Conservation (phyloP, 2,888 invertebrate genomes). For the Nezara viridula region DNA sequence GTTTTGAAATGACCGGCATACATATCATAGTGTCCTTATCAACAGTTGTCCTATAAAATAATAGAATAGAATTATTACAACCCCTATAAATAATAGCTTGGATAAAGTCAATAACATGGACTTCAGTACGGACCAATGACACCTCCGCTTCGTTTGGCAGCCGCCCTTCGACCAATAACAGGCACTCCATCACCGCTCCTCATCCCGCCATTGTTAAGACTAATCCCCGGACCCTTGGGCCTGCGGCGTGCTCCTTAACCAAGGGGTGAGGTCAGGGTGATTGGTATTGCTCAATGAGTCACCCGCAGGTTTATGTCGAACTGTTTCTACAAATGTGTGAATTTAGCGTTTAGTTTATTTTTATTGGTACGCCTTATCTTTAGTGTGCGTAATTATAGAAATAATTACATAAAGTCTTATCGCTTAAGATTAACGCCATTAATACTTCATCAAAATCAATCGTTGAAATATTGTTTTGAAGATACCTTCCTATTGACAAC, state of each 20-base stretch:
- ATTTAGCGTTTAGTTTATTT: neutral
- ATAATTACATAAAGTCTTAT: too few relatives aligned
- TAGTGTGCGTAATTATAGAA: too few relatives aligned
- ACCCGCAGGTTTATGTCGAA: neutral
- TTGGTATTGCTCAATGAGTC: neutral
- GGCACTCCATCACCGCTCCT: conserved; percentile 4
- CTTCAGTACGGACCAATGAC: neutral
- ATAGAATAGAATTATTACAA: too few relatives aligned
- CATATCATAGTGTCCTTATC: too few relatives aligned
- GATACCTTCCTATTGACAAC: too few relatives aligned
- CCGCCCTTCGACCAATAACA: conserved; percentile 1
- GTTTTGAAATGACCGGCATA: too few relatives aligned
- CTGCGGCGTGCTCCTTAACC: neutral
- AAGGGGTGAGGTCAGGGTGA: neutral
- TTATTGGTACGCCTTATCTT: too few relatives aligned
- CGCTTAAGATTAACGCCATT: too few relatives aligned
- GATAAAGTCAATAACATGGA: neutral
- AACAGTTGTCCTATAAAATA: too few relatives aligned
- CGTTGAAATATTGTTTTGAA: too few relatives aligned
- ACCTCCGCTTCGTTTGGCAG: neutral
- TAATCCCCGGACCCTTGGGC: conserved; percentile 6
- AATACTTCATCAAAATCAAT: too few relatives aligned
- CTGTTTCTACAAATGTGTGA: neutral
- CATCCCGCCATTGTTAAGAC: neutral
- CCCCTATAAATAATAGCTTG: neutral